Base-by-base conservation (phyloP, 1,140 invertebrate species). In the Rhyacophila brunnea region DNA sequence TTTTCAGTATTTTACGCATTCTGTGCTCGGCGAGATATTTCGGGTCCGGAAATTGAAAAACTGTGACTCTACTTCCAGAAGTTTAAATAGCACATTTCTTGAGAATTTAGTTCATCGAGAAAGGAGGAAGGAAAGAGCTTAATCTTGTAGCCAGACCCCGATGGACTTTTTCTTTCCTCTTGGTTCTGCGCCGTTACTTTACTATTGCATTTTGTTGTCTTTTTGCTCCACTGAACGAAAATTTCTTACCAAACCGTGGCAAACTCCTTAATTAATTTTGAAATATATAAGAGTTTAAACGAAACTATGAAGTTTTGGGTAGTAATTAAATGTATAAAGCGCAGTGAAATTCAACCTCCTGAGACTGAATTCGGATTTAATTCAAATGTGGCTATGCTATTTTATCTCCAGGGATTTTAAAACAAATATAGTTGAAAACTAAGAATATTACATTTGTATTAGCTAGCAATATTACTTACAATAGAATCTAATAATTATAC, bases 111-210 rank as follows among this genome's bases (percentile, higher is more conserved):
- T 40, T 40, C 23, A 5, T 28, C 23, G 23, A 9, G 23, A 28
- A 28, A 28, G 23, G 9, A 28, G 23, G 23, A 28, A 28, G 17
- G 46, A 51, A 60, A 47, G 44, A 53, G 49, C 49, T 60, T 60
- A 60, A 52, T 60, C 58, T 60, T 36, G 58, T 52, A 60, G 9
- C 13, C 32, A 38, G 15, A n/a, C 36, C 15, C 23, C 15, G 20
- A 36, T 35, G 1, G 58, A 46, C 49, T 60, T 42, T 60, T 60
- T 52, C 34, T 60, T 60, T 49, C 7, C 6, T 19, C 18, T 36
- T 23, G 32, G 55, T 58, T 49, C 46, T 19, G 47, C 23, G 44
- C 46, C 50, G 55, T 61, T 61, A 54, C 51, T 61, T 61, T 51
- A 38, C 46, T 42, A 40, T 49, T 49, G 23, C 18, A 40, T 14